Percentiles rank a stretch among this genome's conserved stretches.
phyloP scores from a whole-genome alignment of 2,888 invertebrate genomes.

The Clitarchus hookeri region DNA sequence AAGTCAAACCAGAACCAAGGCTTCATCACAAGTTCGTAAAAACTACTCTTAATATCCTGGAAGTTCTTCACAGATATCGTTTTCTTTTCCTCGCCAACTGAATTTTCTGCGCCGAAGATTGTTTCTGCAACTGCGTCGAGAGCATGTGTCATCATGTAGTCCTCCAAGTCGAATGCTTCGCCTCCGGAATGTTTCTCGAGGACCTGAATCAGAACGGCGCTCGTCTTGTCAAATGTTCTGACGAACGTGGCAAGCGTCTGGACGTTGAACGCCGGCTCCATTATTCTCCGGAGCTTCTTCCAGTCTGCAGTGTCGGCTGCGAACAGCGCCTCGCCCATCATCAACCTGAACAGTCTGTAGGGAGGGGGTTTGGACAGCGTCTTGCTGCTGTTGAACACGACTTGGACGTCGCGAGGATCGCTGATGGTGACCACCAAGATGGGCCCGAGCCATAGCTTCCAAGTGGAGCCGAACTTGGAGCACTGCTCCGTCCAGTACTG shows the following conservation, averaged over 20 bases:
- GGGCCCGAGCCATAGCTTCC: not conserved
- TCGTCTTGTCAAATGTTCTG: not conserved
- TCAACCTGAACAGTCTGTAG: not conserved
- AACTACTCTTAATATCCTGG: not conserved
- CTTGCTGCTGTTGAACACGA: not conserved
- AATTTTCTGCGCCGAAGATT: not conserved
- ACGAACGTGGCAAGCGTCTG: not conserved
- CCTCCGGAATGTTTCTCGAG: not conserved
- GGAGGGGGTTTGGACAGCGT: not conserved
- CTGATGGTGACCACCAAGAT: not conserved
- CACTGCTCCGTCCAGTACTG: not conserved
- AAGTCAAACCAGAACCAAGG: not conserved
- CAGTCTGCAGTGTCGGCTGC: not conserved
- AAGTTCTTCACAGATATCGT: not conserved
- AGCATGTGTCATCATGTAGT: not conserved
- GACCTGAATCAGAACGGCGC: not conserved
- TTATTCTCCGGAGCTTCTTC: not conserved
- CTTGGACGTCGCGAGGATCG: not conserved
- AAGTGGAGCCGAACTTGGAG: not conserved
- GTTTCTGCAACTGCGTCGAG: not conserved
- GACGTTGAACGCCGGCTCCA: not conserved
- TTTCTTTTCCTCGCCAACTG: not conserved
- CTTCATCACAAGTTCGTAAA: not conserved
- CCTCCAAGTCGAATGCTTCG: slow-evolving; percentile 1
- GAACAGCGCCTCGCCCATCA: not conserved